Evolutionary conservation across 2,797 vertebrate species (phyloP), one percentile per base, ranked within the genome.

Genomic region (Peromyscus eremicus): DNA sequence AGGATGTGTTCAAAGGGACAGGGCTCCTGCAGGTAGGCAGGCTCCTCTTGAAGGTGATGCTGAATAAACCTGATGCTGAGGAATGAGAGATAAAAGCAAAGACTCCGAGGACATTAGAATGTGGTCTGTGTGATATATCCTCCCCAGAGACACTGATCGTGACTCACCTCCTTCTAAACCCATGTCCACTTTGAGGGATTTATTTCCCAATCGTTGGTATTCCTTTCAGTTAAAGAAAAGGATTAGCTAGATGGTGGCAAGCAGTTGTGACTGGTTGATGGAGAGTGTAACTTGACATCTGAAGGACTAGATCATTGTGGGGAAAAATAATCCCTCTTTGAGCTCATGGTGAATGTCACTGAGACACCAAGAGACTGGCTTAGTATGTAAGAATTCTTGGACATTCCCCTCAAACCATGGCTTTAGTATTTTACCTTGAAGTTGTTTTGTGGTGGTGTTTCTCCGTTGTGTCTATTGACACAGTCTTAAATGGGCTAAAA

Each of bases 321-420:
- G 46, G 29, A 34, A 6, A 9, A 46, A n/a, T 5, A 57, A 21
- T 10, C 29, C 62, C 68, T 2, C 4, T 6, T 37, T 13, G 52
- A 37, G 14, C 43, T 9, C 82, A 9, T 0, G 11, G 0, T 27
- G 55, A 5, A 7, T 34, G 4, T 46, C 87, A 25, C 5, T 1
- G 1, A 1, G n/a, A 49, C 2, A 1, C 0, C 4, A 2, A 2
- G 55, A n/a, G 8, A 6, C 0, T 5, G 46, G 40, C 17, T 68
- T 62, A 23, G 37, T 5, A 2, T 29, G 23, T 2, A 17, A 46
- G 19, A 6, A n/a, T 25, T 8, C 3, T 23, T 23, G 71, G 62
- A 7, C 6, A 60, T 29, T 9, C 55, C 37, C 25, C 2, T 34
- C 55, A 23, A 52, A 27, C 40, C 43, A 40, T 25, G 75, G 60